These are phyloP conservation scores for Neolamprologus longior DNA, from an alignment of 2,113 vertebrate genomes.

Conservation along the genomic window DNA sequence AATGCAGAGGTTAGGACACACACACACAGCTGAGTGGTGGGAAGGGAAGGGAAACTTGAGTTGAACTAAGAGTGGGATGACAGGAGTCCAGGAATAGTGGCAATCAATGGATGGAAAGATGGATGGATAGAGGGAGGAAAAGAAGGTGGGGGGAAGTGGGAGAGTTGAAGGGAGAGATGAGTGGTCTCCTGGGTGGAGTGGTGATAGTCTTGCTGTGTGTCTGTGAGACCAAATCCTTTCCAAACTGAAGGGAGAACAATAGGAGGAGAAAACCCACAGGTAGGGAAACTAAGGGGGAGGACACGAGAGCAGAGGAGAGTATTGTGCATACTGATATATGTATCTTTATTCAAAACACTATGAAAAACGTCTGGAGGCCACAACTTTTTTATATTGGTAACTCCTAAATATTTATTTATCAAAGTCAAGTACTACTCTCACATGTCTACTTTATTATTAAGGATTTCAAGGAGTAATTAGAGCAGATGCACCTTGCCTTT, in stretches of 20 bases:
- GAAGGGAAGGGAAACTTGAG: constrained; percentile 70
- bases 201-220: constrained; percentile 85
- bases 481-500: not conserved
- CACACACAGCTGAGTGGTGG: constrained; percentile 41
- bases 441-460: not conserved
- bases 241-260: constrained; percentile 59
- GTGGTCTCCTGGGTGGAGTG: constrained; percentile 85
- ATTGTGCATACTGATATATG: not conserved
- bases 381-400: not conserved
- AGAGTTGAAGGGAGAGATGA: constrained; percentile 73
- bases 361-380: not conserved
- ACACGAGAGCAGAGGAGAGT: constrained; percentile 39
- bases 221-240: constrained; percentile 84
- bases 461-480: not conserved
- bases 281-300: constrained; percentile 60
- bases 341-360: not conserved
- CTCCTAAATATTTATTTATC: not conserved
- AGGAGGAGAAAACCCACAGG: constrained; percentile 63
- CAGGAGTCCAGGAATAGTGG: constrained; percentile 90
- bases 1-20: not conserved
- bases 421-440: not conserved
- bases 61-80: constrained; percentile 65
- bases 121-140: constrained; percentile 70
- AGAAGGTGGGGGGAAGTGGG: constrained; percentile 1
- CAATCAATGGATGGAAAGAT: constrained; percentile 89